These are phyloP conservation scores for Thysanoteuthis rhombus DNA, from an alignment of 2,888 invertebrate species.

Conservation along the genomic window DNA sequence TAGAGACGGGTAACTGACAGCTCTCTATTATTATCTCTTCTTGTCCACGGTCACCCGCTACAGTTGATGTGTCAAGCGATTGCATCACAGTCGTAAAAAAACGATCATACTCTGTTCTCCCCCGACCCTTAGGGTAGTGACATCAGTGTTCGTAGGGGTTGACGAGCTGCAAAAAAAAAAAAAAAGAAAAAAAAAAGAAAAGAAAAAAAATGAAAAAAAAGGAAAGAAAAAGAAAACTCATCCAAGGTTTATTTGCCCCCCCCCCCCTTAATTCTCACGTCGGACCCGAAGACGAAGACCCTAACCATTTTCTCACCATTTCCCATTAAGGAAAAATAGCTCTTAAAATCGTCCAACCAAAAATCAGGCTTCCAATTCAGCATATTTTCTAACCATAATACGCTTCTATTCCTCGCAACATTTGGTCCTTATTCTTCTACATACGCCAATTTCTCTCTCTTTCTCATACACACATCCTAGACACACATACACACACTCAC, in stretches of 20 bases:
- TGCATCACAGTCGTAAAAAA: slow-evolving; percentile 12
- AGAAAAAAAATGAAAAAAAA: neutral
- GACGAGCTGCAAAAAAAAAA: neutral
- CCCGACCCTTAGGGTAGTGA: neutral
- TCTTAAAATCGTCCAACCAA: neutral
- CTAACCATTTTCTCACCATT: neutral
- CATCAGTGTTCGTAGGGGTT: neutral
- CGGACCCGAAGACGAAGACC: neutral
- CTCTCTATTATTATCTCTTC: neutral
- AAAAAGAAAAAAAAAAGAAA: neutral
- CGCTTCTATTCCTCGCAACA: neutral
- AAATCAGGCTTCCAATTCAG: neutral
- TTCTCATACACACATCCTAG: too few species aligned
- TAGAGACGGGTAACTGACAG: neutral
- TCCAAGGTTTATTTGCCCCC: neutral
- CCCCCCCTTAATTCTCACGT: neutral
- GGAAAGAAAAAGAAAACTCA: neutral
- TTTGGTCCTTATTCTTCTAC: neutral
- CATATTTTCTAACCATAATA: neutral
- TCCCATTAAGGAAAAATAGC: neutral
- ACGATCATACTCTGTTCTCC: neutral
- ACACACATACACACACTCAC: too few species aligned
- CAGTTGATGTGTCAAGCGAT: neutral
- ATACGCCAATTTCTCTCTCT: neutral
- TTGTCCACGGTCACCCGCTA: neutral